Percentiles rank a stretch among this genome's conserved stretches.
These are phyloP conservation scores for Coleophora flavipennella DNA, from an alignment of 2,888 invertebrate species.

Conservation along the genomic window DNA sequence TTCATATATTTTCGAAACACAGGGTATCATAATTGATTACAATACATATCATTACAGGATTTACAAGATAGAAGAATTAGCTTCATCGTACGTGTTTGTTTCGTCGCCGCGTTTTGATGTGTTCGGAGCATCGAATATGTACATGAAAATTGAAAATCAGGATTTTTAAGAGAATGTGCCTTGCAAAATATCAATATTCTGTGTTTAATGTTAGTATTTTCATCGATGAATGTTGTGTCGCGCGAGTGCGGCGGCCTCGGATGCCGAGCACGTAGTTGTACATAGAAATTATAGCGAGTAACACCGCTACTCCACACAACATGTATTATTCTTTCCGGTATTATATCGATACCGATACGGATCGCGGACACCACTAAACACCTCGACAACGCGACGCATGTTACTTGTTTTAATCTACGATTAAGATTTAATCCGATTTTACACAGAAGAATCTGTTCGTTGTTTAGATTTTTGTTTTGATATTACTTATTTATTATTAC, in stretches of 20 bases:
- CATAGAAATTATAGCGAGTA: slow-evolving; percentile 28
- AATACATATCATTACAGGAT: slow-evolving; percentile 54
- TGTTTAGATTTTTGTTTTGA: slow-evolving; percentile 36
- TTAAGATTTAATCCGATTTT: slow-evolving; percentile 24
- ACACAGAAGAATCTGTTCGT: slow-evolving; percentile 16
- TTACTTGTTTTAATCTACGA: slow-evolving; percentile 24
- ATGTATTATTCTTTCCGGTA: not conserved
- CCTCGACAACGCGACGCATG: slow-evolving; percentile 12
- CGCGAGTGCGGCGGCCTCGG: not conserved
- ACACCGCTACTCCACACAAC: slow-evolving; percentile 16
- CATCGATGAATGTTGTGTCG: too few species aligned
- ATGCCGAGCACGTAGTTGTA: slow-evolving; percentile 8
- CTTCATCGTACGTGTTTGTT: slow-evolving; percentile 37
- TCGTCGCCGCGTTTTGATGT: slow-evolving; percentile 45
- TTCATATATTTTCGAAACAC: slow-evolving; percentile 59
- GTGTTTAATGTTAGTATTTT: slow-evolving; percentile 64
- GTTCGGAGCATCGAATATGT: slow-evolving; percentile 48
- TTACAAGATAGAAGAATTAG: slow-evolving; percentile 29
- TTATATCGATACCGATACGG: not conserved
- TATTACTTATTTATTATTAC: slow-evolving; percentile 35
- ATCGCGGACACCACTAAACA: too few species aligned
- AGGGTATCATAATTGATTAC: slow-evolving; percentile 65
- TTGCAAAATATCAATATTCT: slow-evolving; percentile 72
- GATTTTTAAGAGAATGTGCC: slow-evolving; percentile 72
- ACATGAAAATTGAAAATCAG: slow-evolving; percentile 63